Conservation (phyloP, 1,140 invertebrate genomes). For the Lysiphlebus fabarum region DNA sequence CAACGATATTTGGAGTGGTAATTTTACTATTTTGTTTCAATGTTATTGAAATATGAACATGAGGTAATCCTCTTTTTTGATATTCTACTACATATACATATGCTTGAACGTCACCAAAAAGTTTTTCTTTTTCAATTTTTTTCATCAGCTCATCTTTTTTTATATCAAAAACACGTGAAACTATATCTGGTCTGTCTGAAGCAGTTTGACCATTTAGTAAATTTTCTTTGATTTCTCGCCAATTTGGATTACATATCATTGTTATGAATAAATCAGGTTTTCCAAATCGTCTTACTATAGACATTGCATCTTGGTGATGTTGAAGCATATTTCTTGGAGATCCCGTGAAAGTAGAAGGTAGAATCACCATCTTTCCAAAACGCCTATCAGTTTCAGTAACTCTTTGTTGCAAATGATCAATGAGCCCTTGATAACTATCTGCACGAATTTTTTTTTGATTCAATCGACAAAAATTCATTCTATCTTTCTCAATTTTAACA, state of each 20-base stretch:
- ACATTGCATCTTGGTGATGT: conserved; percentile 31
- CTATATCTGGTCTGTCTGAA: conserved; percentile 1
- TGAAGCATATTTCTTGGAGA: conserved; percentile 12
- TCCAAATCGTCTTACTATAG: conserved; percentile 47
- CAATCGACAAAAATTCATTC: not conserved
- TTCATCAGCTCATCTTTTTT: conserved; percentile 13
- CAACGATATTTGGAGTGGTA: conserved; percentile 10
- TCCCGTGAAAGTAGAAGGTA: conserved; percentile 9
- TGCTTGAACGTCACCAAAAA: conserved; percentile 1
- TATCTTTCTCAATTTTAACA: conserved; percentile 13
- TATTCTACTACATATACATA: conserved; percentile 11
- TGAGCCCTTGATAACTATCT: conserved; percentile 7
- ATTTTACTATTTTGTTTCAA: conserved; percentile 18
- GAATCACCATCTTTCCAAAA: conserved; percentile 5
- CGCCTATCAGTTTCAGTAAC: not conserved
- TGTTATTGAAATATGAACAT: conserved; percentile 11
- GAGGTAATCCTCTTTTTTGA: conserved; percentile 14
- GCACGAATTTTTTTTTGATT: conserved; percentile 10
- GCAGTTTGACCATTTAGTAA: not conserved
- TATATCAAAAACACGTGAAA: conserved; percentile 18
- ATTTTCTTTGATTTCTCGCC: conserved; percentile 10
- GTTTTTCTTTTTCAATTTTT: not conserved
- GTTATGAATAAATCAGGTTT: conserved; percentile 47
- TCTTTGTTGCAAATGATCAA: conserved; percentile 7
- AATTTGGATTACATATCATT: conserved; percentile 4